A percentile compares a stretch with the other conserved stretches of the same genome.
Conservation (phyloP, 2,113 vertebrate genomes). For the Syngnathoides biaculeatus region DNA sequence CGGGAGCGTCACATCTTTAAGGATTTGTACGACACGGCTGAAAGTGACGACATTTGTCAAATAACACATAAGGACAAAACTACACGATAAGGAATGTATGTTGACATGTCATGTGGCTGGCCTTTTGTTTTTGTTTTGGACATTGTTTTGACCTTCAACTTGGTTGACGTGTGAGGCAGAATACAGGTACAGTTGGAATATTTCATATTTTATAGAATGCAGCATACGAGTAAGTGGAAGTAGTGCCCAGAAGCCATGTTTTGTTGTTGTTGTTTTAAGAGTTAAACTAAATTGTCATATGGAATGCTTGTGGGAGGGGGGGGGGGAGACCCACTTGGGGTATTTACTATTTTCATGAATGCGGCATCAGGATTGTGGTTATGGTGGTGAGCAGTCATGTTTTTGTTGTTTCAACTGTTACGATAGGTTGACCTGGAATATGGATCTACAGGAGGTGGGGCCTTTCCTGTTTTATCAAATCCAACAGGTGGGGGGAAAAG, state of each 20-base stretch:
- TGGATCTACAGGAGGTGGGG: no score
- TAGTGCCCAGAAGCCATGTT: no score
- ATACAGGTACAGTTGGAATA: background rate
- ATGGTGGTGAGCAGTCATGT: background rate
- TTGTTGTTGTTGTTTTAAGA: no score
- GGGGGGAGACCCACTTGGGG: no score
- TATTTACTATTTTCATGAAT: background rate
- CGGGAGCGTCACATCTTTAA: background rate
- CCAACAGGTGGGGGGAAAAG: no score
- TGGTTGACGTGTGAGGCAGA: background rate
- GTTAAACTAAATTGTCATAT: no score
- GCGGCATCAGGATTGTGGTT: background rate
- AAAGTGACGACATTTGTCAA: background rate
- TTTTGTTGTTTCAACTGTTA: background rate
- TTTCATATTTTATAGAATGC: background rate
- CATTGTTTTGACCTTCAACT: background rate
- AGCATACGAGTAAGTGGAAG: background rate
- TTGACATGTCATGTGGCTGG: background rate
- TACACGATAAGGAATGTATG: background rate
- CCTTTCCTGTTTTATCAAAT: no score
- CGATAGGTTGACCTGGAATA: no score
- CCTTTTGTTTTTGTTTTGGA: background rate
- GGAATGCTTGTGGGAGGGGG: no score
- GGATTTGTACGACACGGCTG: background rate
- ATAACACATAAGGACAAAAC: background rate